Percentiles rank a stretch among this genome's conserved stretches.
These are phyloP conservation scores for Psilopsiagon aymara DNA, from an alignment of 2,113 vertebrate genomes.

Conservation along the genomic window DNA sequence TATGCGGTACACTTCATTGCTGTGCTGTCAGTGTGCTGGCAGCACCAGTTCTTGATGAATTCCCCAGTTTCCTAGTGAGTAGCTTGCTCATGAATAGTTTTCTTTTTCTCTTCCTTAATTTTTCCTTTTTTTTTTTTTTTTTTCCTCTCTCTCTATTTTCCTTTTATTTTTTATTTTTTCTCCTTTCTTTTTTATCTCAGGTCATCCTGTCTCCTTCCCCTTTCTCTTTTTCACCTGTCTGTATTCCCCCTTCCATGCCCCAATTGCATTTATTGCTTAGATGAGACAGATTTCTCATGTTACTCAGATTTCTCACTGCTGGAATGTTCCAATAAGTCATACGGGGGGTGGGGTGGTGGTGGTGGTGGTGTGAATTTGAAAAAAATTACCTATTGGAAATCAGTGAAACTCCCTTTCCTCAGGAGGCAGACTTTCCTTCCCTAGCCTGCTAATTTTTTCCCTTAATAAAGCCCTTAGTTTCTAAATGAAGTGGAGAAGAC, in stretches of 20 bases:
- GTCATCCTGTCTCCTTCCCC: accelerated
- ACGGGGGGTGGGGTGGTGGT: too few relatives aligned
- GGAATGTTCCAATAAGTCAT: neutral
- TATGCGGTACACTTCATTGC: accelerated
- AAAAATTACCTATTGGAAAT: neutral
- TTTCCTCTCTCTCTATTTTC: neutral
- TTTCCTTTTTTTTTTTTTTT: accelerated
- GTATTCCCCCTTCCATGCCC: neutral
- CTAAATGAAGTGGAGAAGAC: neutral
- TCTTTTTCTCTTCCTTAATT: neutral
- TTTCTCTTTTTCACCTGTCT: too few relatives aligned
- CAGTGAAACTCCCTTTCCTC: neutral
- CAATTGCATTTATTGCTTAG: neutral
- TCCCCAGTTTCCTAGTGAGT: neutral
- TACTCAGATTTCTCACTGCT: neutral
- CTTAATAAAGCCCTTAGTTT: neutral
- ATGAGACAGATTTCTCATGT: neutral
- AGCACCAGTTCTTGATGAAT: accelerated
- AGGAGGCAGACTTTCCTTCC: neutral
- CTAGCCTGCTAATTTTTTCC: neutral
- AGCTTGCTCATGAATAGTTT: neutral
- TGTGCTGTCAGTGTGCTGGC: neutral
- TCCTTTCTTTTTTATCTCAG: neutral
- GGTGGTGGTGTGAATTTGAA: neutral
- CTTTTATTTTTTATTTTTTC: neutral